phyloP scores from a whole-genome alignment of 2,797 vertebrate species.

The Trachurus trachurus region DNA sequence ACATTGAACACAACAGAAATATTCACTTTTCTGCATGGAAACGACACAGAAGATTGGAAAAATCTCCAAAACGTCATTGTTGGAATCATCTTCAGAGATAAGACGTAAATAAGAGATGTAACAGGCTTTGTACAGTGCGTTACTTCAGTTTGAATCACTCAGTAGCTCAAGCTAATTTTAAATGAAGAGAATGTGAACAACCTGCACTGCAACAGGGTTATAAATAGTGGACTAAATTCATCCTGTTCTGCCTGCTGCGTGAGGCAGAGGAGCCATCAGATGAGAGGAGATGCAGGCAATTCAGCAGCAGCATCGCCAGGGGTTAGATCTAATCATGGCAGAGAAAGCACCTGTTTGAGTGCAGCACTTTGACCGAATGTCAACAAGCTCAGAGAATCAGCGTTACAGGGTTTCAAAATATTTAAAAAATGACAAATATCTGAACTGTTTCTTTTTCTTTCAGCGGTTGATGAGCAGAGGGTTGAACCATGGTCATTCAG shows the following conservation, averaged over 20 bases:
- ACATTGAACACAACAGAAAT: neutral
- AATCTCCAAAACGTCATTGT: neutral
- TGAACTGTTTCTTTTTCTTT: neutral
- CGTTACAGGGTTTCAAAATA: neutral
- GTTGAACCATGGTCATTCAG: slow-evolving; percentile 8
- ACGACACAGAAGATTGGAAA: neutral
- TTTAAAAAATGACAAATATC: neutral
- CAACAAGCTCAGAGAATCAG: neutral
- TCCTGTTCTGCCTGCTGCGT: slow-evolving; percentile 34
- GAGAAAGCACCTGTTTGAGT: slow-evolving; percentile 43
- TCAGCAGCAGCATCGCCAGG: slow-evolving; percentile 41
- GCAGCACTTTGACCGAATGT: neutral
- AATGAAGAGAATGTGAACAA: slow-evolving; percentile 46
- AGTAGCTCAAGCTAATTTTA: slow-evolving; percentile 29
- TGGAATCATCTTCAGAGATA: neutral
- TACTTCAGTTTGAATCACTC: neutral
- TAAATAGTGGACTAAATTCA: slow-evolving; percentile 71
- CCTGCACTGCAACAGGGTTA: slow-evolving; percentile 70
- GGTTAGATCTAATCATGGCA: slow-evolving; percentile 61
- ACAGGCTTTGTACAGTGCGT: neutral
- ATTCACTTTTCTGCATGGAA: neutral
- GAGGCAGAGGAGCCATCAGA: slow-evolving; percentile 58
- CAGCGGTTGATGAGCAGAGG: slow-evolving; percentile 3
- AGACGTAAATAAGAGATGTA: neutral
- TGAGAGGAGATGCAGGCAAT: slow-evolving; percentile 49